phyloP scores from a whole-genome alignment of 2,797 vertebrate species.

The Coranthus polyacanthus region DNA sequence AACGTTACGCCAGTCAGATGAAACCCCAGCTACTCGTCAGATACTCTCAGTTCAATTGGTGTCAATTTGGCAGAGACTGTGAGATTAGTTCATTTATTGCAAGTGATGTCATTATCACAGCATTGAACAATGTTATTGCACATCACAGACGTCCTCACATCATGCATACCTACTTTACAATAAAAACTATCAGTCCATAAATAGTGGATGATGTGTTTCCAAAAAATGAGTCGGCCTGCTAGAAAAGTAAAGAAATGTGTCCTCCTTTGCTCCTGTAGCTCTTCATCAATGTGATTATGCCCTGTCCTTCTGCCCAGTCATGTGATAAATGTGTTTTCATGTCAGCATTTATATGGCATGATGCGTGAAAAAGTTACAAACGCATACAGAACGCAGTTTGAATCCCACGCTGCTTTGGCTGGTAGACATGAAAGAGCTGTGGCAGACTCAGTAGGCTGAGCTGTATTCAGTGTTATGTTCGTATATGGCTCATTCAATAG shows the following conservation, averaged over 20 bases:
- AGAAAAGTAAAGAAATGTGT: neutral
- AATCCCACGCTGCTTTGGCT: constrained; percentile 10
- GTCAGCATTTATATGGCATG: neutral
- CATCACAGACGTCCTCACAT: too few species aligned
- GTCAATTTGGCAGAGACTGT: too few species aligned
- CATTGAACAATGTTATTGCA: too few species aligned
- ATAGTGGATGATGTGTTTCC: neutral
- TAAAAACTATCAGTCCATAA: neutral
- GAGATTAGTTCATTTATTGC: too few species aligned
- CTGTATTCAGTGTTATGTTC: constrained; percentile 37
- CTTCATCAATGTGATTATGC: neutral
- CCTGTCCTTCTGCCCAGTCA: neutral
- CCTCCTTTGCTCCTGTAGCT: constrained; percentile 1
- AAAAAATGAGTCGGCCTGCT: neutral
- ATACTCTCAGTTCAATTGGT: too few species aligned
- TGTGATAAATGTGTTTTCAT: constrained; percentile 4
- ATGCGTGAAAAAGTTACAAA: constrained; percentile 6
- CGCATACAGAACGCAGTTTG: constrained; percentile 9
- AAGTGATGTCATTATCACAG: too few species aligned
- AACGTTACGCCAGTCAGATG: too few species aligned
- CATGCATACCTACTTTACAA: too few species aligned
- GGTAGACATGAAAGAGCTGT: constrained; percentile 23
- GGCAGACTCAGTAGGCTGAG: constrained; percentile 32
- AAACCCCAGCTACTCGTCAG: too few species aligned
- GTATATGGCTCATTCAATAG: constrained; percentile 47